Base-by-base conservation (phyloP, 2,113 vertebrate species). In the Prietella phreatophila region DNA sequence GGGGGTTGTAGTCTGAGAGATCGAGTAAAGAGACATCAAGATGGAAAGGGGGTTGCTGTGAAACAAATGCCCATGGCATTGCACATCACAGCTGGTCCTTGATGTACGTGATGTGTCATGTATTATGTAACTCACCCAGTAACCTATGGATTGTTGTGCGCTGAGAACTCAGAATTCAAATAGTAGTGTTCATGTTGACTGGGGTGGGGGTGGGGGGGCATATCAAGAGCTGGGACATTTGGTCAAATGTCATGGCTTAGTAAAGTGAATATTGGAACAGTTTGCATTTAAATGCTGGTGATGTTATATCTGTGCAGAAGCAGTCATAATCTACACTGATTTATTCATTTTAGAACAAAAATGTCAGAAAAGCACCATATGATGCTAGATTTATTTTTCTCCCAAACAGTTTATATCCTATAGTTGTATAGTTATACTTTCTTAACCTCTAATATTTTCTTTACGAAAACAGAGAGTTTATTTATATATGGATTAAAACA, bases 71-170 rank as follows among this genome's bases (percentile, higher is more conserved):
- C 73, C 61, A 33, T 69, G 87, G 61, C 60, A 42, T 88, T 13
- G 10, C 73, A 69, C 14, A 80, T 84, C 82, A 84, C 83, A 85
- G 87, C 87, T 88, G 87, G 60, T 10, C 27, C 82, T 67, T 78
- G 87, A 79, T 67, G 80, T 42, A 33, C 14, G 30, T 2, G n/a
- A 73, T 87, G 82, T 67, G 47, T 85, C 87, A 85, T 85, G 30
- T 50, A 84, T 88, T 84, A 88, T 88, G 83, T 69, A 88, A 88
- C 39, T 84, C 60, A 67, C 65, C 19, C 39, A 79, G 81, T 63
- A 30, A 71, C 63, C 53, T 82, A 71, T 39, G 33, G 36, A 36
- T 67, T 50, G 58, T 60, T 53, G 10, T 63, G 67, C 55, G n/a
- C 27, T 20, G 60, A 85, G 73, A 88, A 65, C 13, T 65, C 47